Base-by-base conservation (phyloP, 2,113 vertebrate species). In the Gymnorhina tibicen region DNA sequence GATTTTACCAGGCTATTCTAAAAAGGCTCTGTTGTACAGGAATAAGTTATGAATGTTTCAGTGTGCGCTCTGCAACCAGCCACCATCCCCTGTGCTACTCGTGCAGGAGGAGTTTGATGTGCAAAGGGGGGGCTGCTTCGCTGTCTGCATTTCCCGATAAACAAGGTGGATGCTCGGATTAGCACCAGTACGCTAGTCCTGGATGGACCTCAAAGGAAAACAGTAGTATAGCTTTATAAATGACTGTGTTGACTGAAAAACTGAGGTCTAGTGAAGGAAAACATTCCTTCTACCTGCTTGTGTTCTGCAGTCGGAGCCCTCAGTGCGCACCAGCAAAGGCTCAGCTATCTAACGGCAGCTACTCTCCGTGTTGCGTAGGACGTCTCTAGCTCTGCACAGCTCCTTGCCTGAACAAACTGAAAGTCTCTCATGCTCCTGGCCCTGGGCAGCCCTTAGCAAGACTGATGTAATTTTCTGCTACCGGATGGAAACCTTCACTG, bases 241-340 rank as follows among this genome's bases (percentile, higher is more conserved):
- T 41, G 30, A 89, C 46, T 78, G 69, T 37, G 70, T 69, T 82
- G 58, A 86, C 78, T 93, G 93, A 83, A 91, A 90, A 88, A 13
- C 41, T 82, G 77, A 87, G 94, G 92, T 95, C 87, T 66, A 22
- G 80, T 35, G 75, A 52, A 69, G 73, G 79, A 69, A 88, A 91
- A 21, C 8, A 1, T 80, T 73, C 75, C 95, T 95, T 93, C 78
- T 80, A 49, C 86, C 79, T 58, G 32, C 93, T 91, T 60, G 74
- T 69, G 97, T 91, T 93, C 92, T 91, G 92, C 81, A 66, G 95
- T 80, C 68, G n/a, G 56, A 92, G 97, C 91, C 91, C 93, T 97
- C 92, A 28, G 58, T 72, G 86, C 6, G 42, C 97, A 98, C 97
- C 98, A 97, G 97, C 96, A 95, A 88, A 97, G 87, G 64, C 87